phyloP scores from a whole-genome alignment of 2,113 vertebrate species.

The Oreochromis tanganicae region DNA sequence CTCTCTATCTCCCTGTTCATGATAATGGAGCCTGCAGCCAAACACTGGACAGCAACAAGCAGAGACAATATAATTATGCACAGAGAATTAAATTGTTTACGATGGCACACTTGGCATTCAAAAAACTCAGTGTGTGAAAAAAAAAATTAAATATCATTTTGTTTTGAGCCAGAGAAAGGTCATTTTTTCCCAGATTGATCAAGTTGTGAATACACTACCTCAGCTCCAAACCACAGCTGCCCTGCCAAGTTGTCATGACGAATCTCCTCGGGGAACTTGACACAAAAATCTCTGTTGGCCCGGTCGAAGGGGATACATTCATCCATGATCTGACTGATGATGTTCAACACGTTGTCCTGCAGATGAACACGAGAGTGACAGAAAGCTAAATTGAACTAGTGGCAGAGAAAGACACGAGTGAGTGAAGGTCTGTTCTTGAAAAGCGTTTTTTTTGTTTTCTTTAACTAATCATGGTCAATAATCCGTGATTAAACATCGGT shows the following conservation, averaged over 20 bases:
- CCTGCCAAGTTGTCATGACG: slow-evolving; percentile 96
- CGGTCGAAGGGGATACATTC: slow-evolving; percentile 92
- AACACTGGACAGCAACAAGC: slow-evolving; percentile 75
- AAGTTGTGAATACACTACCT: slow-evolving; percentile 75
- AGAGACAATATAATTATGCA: not conserved
- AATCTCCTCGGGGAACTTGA: slow-evolving; percentile 98
- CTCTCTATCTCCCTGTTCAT: slow-evolving; percentile 99
- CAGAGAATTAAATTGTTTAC: not conserved
- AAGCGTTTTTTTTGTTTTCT: not conserved
- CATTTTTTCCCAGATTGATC: slow-evolving; percentile 1
- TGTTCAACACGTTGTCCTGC: slow-evolving; percentile 93
- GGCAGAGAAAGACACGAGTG: not conserved
- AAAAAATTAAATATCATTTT: not conserved
- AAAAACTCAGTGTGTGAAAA: not conserved
- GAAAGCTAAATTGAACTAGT: not conserved
- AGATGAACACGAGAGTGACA: slow-evolving; percentile 24
- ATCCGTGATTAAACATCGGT: not conserved
- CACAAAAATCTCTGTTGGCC: slow-evolving; percentile 92
- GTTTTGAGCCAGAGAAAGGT: not conserved
- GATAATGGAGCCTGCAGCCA: slow-evolving; percentile 97
- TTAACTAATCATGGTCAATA: not conserved
- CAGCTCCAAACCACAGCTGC: slow-evolving; percentile 97
- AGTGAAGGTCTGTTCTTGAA: not conserved
- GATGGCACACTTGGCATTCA: not conserved
- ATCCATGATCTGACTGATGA: slow-evolving; percentile 98